Base-by-base conservation (phyloP, 2,113 vertebrate genomes). In the Anolis carolinensis region DNA sequence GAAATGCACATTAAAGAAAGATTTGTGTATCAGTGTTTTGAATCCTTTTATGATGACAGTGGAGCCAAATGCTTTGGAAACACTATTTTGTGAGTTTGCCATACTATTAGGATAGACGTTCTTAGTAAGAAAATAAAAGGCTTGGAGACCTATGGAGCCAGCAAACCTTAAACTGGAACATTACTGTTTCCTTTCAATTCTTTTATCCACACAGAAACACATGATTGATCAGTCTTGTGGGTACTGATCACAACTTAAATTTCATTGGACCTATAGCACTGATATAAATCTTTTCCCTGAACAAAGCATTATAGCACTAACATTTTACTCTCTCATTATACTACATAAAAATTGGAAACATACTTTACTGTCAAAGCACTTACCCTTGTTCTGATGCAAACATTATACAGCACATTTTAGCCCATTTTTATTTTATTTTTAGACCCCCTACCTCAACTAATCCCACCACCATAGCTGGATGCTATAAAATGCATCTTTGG, bases 91-190 rank as follows among this genome's bases (percentile, higher is more conserved):
- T 21, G 68, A 83, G 67, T 92, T 91, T 91, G 83, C 89, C 89
- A 82, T 91, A 89, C 83, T 93, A 90, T 89, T 90, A 91, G 20
- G 32, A 74, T 48, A 1, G 74, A 73, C 76, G 55, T 8, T 44
- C 4, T 85, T 9, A 6, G 10, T 80, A 86, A 90, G 63, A 88
- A 95, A 93, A 89, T n/a, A 87, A 93, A 93, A 88, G 13, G 23
- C 81, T 91, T 85, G 63, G 14, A 77, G n/a, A 74, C 13, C 44
- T 77, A 1, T 1, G 67, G 39, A 75, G 5, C n/a, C 75, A 27
- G 34, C 27, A 88, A 39, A 34, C 77, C 88, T 91, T 88, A 52
- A 86, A 73, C 21, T 82, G 87, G 80, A 89, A 86, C 91, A 89
- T 85, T 63, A 30, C 5, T 83, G 81, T 36, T 84, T 32, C 79